These are phyloP conservation scores for Ischnus inquisitorius DNA, from an alignment of 2,888 invertebrate genomes.

Conservation along the genomic window DNA sequence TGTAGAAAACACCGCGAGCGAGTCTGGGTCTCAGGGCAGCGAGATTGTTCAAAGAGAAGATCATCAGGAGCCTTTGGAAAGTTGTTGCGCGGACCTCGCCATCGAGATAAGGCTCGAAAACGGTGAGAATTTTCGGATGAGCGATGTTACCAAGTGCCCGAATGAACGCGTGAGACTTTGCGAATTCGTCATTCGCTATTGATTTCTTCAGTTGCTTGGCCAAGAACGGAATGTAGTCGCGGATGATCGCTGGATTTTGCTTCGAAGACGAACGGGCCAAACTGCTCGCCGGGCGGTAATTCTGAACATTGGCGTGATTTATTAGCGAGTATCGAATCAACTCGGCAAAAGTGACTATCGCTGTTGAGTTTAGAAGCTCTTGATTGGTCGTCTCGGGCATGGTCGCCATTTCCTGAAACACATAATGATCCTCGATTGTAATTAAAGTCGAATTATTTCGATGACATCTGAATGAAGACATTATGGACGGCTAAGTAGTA, in stretches of 20 bases:
- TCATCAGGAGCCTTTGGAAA: constrained; percentile 89
- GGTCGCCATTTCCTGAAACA: constrained; percentile 75
- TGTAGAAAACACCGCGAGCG: constrained; percentile 88
- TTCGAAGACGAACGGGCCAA: constrained; percentile 88
- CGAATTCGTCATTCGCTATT: constrained; percentile 86
- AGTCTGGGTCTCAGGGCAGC: constrained; percentile 86
- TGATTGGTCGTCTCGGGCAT: constrained; percentile 87
- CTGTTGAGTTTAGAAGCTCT: constrained; percentile 86
- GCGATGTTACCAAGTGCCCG: constrained; percentile 89
- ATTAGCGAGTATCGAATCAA: constrained; percentile 88
- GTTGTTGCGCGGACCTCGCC: constrained; percentile 87
- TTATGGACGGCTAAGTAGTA: background rate
- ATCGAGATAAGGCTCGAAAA: constrained; percentile 90
- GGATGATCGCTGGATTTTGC: constrained; percentile 86
- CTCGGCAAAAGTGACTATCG: constrained; percentile 88
- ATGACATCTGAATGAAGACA: background rate
- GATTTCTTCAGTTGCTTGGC: constrained; percentile 87
- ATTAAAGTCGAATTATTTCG: background rate
- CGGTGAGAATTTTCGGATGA: constrained; percentile 87
- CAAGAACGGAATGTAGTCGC: constrained; percentile 88
- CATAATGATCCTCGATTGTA: background rate
- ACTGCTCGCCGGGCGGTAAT: constrained; percentile 89
- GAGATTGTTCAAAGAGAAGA: constrained; percentile 87
- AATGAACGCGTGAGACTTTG: constrained; percentile 88
- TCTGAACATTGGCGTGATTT: constrained; percentile 87